phyloP scores from a whole-genome alignment of 2,797 vertebrate genomes.

The Sebastes melanostomus region DNA sequence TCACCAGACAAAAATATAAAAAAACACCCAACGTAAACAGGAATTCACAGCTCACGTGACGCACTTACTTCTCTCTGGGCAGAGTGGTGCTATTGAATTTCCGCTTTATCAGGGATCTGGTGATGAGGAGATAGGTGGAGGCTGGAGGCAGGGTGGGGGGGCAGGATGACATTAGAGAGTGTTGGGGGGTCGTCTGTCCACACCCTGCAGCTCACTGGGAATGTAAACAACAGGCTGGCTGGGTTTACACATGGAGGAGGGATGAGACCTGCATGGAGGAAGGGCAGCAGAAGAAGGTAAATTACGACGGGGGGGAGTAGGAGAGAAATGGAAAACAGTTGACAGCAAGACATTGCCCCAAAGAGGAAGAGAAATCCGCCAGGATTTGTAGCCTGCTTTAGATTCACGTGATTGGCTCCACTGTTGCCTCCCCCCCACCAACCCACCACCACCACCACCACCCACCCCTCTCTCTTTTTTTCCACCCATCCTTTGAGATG shows the following conservation, averaged over 20 bases:
- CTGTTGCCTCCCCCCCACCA: conserved; percentile 5
- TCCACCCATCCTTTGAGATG: conserved; percentile 76
- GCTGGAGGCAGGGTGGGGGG: conserved; percentile 14
- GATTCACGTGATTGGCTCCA: conserved; percentile 74
- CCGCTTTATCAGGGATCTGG: conserved; percentile 59
- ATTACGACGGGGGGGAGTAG: conserved; percentile 20
- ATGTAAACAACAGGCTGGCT: conserved; percentile 73
- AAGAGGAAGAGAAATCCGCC: conserved; percentile 67
- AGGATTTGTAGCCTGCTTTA: conserved; percentile 79
- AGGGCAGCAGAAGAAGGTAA: conserved; percentile 35
- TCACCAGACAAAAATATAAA: conserved; percentile 39
- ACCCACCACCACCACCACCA: background rate
- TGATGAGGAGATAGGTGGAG: conserved; percentile 61
- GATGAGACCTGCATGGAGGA: conserved; percentile 32
- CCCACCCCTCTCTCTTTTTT: conserved; percentile 33
- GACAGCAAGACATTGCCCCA: conserved; percentile 64
- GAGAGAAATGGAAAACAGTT: conserved; percentile 66
- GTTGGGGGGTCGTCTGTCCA: conserved; percentile 33
- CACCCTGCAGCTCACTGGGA: conserved; percentile 60
- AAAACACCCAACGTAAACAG: conserved; percentile 46
- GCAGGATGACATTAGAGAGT: conserved; percentile 56
- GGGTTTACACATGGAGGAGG: conserved; percentile 34
- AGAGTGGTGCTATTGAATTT: conserved; percentile 53
- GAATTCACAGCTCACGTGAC: conserved; percentile 62
- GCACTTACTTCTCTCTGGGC: conserved; percentile 42